Percentiles rank a stretch among this genome's conserved stretches.
phyloP scores from a whole-genome alignment of 1,140 invertebrate genomes.

The Listronotus oregonensis region DNA sequence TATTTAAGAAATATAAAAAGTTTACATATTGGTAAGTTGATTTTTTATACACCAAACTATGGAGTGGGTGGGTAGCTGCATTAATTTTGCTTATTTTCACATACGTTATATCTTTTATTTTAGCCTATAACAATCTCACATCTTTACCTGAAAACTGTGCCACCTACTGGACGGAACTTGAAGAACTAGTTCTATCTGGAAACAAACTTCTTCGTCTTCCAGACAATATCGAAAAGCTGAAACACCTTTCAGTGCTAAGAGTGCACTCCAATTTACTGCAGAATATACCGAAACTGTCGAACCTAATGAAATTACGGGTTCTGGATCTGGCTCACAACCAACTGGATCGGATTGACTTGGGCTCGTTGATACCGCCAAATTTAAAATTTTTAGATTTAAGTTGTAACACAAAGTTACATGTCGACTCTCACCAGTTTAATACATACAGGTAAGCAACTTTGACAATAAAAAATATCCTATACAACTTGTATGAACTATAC shows the following conservation, averaged over 20 bases:
- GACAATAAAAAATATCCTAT: too few species aligned
- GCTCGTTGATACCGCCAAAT: constrained; percentile 75
- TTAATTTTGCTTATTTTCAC: too few species aligned
- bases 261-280: constrained; percentile 82
- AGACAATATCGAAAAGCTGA: constrained; percentile 72
- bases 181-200: constrained; percentile 81
- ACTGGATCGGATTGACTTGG: constrained; percentile 76
- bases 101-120: constrained; percentile 7
- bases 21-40: constrained; percentile 61
- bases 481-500: too few species aligned
- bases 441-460: constrained; percentile 60
- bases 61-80: too few species aligned
- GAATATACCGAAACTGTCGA: constrained; percentile 75
- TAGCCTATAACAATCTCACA: constrained; percentile 79
- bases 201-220: constrained; percentile 79
- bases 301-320: constrained; percentile 74
- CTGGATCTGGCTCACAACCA: constrained; percentile 85
- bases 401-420: constrained; percentile 78
- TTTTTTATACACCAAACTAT: neutral
- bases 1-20: constrained; percentile 69
- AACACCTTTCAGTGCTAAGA: constrained; percentile 74
- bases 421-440: constrained; percentile 80
- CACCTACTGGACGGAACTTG: constrained; percentile 74
- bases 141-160: constrained; percentile 76
- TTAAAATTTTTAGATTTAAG: constrained; percentile 84